Base-by-base conservation (phyloP, 2,797 vertebrate species). In the Octomys mimax region DNA sequence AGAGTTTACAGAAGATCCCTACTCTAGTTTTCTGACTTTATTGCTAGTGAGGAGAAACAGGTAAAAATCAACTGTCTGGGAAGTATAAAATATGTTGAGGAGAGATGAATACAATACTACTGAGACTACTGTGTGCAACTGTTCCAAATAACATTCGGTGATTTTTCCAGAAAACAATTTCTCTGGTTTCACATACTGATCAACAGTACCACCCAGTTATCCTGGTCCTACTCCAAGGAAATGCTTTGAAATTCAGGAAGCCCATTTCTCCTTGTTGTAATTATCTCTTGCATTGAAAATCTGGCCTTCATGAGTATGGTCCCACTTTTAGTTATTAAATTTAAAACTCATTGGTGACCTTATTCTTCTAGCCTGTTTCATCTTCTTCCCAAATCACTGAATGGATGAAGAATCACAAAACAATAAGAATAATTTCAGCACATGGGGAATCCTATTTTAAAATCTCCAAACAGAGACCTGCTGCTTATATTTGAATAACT, bases 331-430 rank as follows among this genome's bases (percentile, higher is more conserved):
- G 89, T 31, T 22, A 78, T 82, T 57, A 89, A 89, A 52, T 71
- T 82, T 26, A 83, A 87, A 89, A 89, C 31, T 36, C 7, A 89
- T 59, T 10, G 68, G 12, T 54, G 11, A 22, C 24, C 6, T 93
- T 21, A 28, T 85, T 87, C 39, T 54, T 79, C 52, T 57, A n/a
- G 12, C 8, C 22, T 46, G 8, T 31, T 46, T 70, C 88, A 11
- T 33, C 90, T 78, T 68, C n/a, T 87, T 95, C 57, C 33, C n/a
- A 89, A 95, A 68, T 71, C 70, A 93, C 39, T 22, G 3, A 96
- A 80, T 62, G 19, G 1, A 8, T 71, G 18, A 96, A 89, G 18
- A 95, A 19, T 5, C 22, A 79, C 52, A 73, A 87, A 42, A 90
- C 10, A 64, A 28, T 8, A 83, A n/a, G 36, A 95, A 95, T 75